Evolutionary conservation across 2,113 vertebrate genomes (phyloP).

Genomic region (Lucifuga dentata): DNA sequence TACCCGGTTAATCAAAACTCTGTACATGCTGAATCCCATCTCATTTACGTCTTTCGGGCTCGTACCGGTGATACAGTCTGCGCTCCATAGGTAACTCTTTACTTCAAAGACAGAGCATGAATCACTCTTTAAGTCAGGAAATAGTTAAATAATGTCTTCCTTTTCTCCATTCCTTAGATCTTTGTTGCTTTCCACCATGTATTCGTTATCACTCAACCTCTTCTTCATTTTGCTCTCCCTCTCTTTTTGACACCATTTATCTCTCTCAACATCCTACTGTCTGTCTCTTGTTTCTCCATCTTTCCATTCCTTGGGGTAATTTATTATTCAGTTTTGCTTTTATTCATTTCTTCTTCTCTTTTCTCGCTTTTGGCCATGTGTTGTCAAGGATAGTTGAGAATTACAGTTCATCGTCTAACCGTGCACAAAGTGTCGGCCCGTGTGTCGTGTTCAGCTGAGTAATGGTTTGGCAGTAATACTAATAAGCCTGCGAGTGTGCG

Average conservation of each 20-base stretch:
- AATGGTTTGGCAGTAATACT: too few species aligned
- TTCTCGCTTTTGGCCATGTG: too few species aligned
- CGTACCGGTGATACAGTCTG: conserved; percentile 2
- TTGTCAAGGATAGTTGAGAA: too few species aligned
- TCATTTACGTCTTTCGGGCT: background rate
- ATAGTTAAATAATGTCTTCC: background rate
- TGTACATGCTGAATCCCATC: background rate
- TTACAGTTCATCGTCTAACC: too few species aligned
- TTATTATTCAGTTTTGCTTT: conserved; percentile 43
- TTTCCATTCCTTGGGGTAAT: conserved; percentile 24
- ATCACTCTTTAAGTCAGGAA: conserved; percentile 25
- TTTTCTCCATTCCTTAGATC: background rate
- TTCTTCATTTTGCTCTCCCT: too few species aligned
- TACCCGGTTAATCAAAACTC: conserved; percentile 23
- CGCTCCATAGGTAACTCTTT: conserved; percentile 7
- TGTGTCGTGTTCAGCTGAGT: too few species aligned
- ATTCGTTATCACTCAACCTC: too few species aligned
- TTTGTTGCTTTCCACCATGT: too few species aligned
- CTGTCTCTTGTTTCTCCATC: background rate
- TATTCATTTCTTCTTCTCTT: background rate
- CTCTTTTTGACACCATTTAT: background rate
- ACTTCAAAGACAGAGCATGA: conserved; percentile 32
- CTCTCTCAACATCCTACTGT: background rate
- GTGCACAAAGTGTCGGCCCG: too few species aligned
- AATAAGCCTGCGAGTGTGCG: too few species aligned